Evolutionary conservation across 2,113 vertebrate species (phyloP), one percentile per base, ranked within the genome.

Genomic region (Microcebus murinus): DNA sequence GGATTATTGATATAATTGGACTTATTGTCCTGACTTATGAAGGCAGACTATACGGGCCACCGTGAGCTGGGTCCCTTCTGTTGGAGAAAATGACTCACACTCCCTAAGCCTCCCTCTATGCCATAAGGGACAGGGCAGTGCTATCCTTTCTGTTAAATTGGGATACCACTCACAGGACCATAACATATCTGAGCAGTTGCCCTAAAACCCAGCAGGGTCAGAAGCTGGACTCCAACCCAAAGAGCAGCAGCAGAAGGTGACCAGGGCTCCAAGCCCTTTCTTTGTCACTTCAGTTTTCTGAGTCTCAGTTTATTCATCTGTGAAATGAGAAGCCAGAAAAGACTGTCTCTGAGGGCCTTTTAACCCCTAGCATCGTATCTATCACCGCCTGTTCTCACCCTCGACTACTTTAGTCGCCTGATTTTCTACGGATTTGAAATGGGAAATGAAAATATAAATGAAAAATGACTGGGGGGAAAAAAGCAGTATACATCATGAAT

Each of bases 381-480:
- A 1, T 71, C 39, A 31, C 71, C 0, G 4, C 42, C 23, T 73
- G 3, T 25, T 89, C 18, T n/a, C 55, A 59, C 31, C 9, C 59
- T 73, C n/a, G 42, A 50, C 31, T 77, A 39, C 31, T 77, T 83
- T 71, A 52, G 3, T 82, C 52, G 34, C n/a, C 55, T n/a, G 39
- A 50, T 93, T 93, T 90, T 83, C 59, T 84, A 74, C 27, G 89
- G 50, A 70, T 6, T 25, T 45, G 34, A 96, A 79, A 74, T 76
- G 39, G 23, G 86, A 95, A 87, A 94, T 95, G 77, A 77, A 94
- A 94, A 88, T 83, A 27, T 55, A 52, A 80, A 93, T 71, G 42
- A 81, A 71, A 91, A 88, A 45, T 68, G 25, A 80, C 27, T 31
- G 34, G n/a, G 6, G 1, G 67, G 68, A 67, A 68, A 27, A 86